Evolutionary conservation across 2,113 vertebrate genomes (phyloP).

Genomic region (Hoplias malabaricus): DNA sequence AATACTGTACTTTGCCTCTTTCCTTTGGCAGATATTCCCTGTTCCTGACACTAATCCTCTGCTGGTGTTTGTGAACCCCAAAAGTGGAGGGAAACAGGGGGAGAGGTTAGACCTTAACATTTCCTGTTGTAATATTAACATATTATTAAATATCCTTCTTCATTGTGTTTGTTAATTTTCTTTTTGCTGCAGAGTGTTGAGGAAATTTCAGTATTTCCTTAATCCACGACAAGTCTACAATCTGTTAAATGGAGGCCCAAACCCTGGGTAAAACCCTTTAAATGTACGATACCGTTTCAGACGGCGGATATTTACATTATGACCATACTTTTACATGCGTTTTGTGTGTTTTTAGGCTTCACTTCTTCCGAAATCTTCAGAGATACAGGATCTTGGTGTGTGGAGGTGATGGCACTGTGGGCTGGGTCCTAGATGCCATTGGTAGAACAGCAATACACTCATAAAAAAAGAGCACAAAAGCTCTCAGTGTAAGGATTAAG

Average conservation of each 20-base stretch:
- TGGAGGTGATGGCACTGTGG: constrained; percentile 88
- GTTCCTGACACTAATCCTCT: constrained; percentile 79
- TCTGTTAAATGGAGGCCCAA: constrained; percentile 80
- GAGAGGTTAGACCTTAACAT: constrained; percentile 79
- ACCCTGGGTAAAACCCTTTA: constrained; percentile 70
- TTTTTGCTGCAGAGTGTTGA: constrained; percentile 77
- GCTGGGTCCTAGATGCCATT: constrained; percentile 88
- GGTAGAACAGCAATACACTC: constrained; percentile 64
- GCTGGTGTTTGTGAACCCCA: constrained; percentile 88
- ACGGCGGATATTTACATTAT: background rate
- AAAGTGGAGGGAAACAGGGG: constrained; percentile 90
- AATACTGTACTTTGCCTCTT: no score
- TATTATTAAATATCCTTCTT: background rate
- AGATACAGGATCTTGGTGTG: constrained; percentile 84
- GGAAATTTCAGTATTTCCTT: constrained; percentile 86
- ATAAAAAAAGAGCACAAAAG: no score
- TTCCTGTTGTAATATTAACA: background rate
- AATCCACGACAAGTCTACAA: constrained; percentile 89
- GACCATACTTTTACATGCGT: background rate
- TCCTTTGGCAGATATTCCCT: constrained; percentile 75
- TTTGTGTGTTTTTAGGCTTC: constrained; percentile 74
- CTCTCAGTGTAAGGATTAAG: no score
- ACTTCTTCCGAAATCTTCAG: constrained; percentile 81
- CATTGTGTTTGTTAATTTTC: background rate
- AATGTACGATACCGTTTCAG: background rate